Percentiles rank a stretch among this genome's conserved stretches.
These are phyloP conservation scores for Fregata magnificens DNA, from an alignment of 2,113 vertebrate species.

Conservation along the genomic window DNA sequence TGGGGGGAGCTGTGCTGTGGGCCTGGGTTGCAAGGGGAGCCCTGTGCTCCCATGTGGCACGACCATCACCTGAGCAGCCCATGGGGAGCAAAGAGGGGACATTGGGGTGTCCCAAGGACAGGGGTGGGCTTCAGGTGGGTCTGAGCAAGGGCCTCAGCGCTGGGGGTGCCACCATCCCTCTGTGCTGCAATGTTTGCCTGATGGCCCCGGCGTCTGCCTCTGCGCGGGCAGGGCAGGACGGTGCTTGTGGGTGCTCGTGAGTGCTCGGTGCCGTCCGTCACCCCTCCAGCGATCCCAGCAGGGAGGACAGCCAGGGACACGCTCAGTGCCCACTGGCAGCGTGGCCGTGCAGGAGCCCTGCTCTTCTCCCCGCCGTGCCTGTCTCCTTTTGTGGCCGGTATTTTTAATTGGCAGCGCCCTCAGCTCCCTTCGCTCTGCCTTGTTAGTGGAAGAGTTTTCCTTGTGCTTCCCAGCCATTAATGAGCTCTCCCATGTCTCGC, in stretches of 20 bases:
- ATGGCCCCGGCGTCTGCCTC: background rate
- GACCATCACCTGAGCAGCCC: background rate
- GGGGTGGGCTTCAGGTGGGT: background rate
- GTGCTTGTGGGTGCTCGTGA: background rate
- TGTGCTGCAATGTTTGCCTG: background rate
- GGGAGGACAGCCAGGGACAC: background rate
- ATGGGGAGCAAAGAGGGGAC: background rate
- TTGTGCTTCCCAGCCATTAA: background rate
- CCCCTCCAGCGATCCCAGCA: background rate
- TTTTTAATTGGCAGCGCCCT: background rate
- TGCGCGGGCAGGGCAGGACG: accelerated
- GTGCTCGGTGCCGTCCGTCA: accelerated
- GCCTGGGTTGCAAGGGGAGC: background rate
- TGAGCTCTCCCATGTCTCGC: background rate
- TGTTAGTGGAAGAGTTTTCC: background rate
- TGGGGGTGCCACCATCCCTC: accelerated
- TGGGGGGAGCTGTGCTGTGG: accelerated
- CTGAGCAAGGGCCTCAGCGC: background rate
- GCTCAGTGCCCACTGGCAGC: accelerated
- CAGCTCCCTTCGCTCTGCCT: background rate
- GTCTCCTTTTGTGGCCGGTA: background rate
- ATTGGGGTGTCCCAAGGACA: background rate
- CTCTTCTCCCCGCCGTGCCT: background rate
- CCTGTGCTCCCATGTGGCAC: background rate
- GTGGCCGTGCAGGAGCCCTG: background rate